Evolutionary conservation across 2,113 vertebrate genomes (phyloP).

Genomic region (Brachirus orientalis): DNA sequence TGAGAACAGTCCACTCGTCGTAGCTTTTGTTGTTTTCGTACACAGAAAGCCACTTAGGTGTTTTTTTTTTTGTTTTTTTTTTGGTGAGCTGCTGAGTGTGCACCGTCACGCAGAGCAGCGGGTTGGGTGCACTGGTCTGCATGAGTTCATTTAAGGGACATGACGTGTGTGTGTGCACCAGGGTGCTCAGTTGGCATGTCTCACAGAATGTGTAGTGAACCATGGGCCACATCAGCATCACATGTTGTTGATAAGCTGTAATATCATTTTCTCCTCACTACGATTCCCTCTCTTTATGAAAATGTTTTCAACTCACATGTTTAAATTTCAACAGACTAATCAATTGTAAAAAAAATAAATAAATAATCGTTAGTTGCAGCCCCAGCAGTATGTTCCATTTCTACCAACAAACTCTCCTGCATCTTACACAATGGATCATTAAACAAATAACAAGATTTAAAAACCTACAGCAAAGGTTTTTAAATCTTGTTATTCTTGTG

Average conservation of each 20-base stretch:
- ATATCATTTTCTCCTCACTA: no score
- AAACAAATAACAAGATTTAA: no score
- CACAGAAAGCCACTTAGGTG: conserved; percentile 24
- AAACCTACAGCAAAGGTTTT: no score
- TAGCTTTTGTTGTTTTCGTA: not conserved
- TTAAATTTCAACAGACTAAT: no score
- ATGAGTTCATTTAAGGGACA: conserved; percentile 44
- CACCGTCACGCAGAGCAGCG: conserved; percentile 28
- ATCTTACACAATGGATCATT: no score
- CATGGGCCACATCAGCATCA: conserved; percentile 58
- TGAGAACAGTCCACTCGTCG: conserved; percentile 21
- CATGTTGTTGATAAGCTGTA: no score
- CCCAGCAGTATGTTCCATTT: no score
- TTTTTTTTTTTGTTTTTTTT: conserved; percentile 35
- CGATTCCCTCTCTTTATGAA: no score
- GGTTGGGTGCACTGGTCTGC: conserved; percentile 47
- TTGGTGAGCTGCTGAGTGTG: conserved; percentile 46
- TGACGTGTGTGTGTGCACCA: conserved; percentile 22
- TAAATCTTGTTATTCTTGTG: not conserved
- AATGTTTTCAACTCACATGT: no score
- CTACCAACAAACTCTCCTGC: no score
- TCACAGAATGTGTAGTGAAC: conserved; percentile 62
- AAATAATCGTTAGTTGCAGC: no score
- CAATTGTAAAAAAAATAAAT: no score
- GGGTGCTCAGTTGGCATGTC: conserved; percentile 43